A percentile compares a stretch with the other conserved stretches of the same genome.
These are phyloP conservation scores for Philantomba maxwellii DNA, from an alignment of 2,113 vertebrate species.

Conservation along the genomic window DNA sequence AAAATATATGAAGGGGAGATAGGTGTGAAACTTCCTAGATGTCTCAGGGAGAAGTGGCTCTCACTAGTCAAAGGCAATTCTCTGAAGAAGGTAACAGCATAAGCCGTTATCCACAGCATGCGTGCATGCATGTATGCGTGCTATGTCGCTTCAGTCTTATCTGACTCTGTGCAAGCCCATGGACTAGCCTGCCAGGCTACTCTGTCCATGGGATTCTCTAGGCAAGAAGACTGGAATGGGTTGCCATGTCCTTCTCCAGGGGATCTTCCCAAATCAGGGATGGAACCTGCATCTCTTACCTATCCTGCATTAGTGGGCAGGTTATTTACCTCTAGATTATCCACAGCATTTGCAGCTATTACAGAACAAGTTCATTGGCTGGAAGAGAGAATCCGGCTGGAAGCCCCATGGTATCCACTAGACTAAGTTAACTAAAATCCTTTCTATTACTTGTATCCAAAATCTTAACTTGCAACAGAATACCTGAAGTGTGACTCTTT, in stretches of 20 bases:
- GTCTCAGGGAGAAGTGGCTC: neutral
- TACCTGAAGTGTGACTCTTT: neutral
- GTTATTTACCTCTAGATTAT: neutral
- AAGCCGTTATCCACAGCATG: neutral
- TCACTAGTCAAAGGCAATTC: neutral
- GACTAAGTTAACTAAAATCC: neutral
- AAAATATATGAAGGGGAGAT: neutral
- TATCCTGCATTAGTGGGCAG: neutral
- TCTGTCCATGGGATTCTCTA: neutral
- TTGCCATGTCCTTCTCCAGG: neutral
- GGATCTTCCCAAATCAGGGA: neutral
- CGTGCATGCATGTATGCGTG: accelerated
- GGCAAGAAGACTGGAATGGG: neutral
- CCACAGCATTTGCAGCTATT: neutral
- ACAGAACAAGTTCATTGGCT: neutral
- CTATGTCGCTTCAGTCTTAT: neutral
- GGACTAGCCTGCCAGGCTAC: neutral
- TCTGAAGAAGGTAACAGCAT: neutral
- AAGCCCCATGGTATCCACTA: neutral
- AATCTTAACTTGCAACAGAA: neutral
- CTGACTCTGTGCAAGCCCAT: neutral
- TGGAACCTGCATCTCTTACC: neutral
- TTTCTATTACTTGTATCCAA: neutral
- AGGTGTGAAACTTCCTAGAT: neutral
- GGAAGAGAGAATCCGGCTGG: neutral